Percentiles rank a stretch among this genome's conserved stretches.
phyloP scores from a whole-genome alignment of 1,140 invertebrate species.

The Bombus consobrinus region DNA sequence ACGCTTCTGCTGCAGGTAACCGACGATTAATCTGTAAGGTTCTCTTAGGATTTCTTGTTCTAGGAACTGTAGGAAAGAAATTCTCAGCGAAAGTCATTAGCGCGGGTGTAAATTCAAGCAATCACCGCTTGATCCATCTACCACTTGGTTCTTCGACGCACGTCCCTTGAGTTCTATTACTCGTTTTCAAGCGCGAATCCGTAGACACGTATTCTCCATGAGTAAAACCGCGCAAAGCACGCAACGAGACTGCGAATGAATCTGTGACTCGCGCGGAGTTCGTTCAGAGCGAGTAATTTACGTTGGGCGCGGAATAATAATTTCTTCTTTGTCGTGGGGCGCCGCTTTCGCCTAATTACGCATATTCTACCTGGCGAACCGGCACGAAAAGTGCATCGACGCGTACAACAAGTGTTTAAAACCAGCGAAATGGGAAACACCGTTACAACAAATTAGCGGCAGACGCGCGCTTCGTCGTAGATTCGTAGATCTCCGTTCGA shows the following conservation, averaged over 20 bases:
- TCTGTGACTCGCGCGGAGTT: not conserved
- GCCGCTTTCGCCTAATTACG: not conserved
- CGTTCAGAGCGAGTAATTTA: not conserved
- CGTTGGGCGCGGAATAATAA: not conserved
- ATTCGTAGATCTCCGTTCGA: not conserved
- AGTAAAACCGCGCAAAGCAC: not conserved
- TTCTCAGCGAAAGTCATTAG: not conserved
- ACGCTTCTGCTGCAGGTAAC: no score
- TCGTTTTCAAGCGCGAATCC: not conserved
- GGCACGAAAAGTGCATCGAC: not conserved
- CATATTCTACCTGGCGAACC: not conserved
- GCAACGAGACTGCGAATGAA: conserved; percentile 21
- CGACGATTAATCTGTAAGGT: no score
- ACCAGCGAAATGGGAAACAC: not conserved
- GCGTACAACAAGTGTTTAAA: not conserved
- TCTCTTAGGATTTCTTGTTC: not conserved
- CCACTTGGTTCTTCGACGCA: not conserved
- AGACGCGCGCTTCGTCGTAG: not conserved
- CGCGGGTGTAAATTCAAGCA: not conserved
- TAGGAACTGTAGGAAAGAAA: not conserved
- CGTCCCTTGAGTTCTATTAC: not conserved
- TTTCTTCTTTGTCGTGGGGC: not conserved
- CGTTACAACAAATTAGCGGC: not conserved
- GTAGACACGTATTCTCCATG: not conserved
- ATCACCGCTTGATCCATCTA: not conserved